These are phyloP conservation scores for Antedon mediterranea DNA, from an alignment of 53 echinoderm and acorn worm species.

Conservation along the genomic window DNA sequence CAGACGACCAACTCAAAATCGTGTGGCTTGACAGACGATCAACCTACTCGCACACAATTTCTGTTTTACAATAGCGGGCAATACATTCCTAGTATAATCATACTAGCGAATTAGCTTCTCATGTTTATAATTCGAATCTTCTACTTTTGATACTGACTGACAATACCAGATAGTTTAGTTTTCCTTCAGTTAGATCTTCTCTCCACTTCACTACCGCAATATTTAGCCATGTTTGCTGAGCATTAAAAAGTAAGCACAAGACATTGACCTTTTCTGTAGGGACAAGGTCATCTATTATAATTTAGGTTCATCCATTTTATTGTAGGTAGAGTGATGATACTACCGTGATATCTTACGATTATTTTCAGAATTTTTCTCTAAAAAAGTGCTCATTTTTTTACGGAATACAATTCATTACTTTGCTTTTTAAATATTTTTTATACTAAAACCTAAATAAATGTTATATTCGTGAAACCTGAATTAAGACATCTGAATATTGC, in stretches of 20 bases:
- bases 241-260: slow-evolving; percentile 1
- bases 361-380: neutral
- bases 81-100: neutral
- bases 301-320: neutral
- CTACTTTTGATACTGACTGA: neutral
- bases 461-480: too few relatives aligned
- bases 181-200: neutral
- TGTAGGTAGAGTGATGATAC: neutral
- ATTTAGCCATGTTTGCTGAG: neutral
- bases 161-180: neutral
- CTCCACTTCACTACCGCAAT: neutral
- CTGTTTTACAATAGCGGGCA: neutral
- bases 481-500: too few relatives aligned
- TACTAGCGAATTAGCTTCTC: neutral
- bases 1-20: neutral
- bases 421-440: too few relatives aligned
- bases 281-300: slow-evolving; percentile 1
- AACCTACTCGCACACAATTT: neutral
- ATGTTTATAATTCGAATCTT: neutral
- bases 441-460: too few relatives aligned
- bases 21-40: neutral
- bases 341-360: neutral
- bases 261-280: neutral
- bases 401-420: too few relatives aligned
- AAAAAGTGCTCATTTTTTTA: neutral